Percentiles rank a stretch among this genome's conserved stretches.
Evolutionary conservation across 2,797 vertebrate genomes (phyloP).

Genomic region (Poecilia gillii): DNA sequence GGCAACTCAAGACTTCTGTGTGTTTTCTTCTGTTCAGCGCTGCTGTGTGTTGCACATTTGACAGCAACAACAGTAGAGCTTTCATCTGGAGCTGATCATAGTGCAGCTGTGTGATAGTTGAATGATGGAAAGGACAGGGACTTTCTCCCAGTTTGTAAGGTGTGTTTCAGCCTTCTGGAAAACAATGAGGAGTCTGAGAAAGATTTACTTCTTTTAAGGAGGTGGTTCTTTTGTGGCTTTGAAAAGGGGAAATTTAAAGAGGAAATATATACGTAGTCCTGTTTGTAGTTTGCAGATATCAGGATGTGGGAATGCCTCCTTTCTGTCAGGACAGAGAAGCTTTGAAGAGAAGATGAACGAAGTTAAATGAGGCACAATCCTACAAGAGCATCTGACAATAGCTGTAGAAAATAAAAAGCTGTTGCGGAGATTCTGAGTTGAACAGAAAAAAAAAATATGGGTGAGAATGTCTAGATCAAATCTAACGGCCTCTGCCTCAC

Average conservation of each 20-base stretch:
- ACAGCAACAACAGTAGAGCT: conserved; percentile 59
- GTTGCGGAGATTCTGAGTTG: neutral
- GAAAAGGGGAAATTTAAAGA: neutral
- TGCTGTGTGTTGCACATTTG: conserved; percentile 48
- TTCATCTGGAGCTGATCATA: conserved; percentile 66
- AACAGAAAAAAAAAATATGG: neutral
- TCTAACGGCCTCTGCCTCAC: neutral
- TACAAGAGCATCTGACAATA: neutral
- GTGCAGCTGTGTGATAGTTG: conserved; percentile 39
- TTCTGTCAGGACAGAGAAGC: neutral
- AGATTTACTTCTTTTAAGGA: conserved; percentile 6
- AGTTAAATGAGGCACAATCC: neutral
- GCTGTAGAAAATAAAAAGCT: neutral
- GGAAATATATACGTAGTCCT: neutral
- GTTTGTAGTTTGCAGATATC: neutral
- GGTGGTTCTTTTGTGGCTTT: neutral
- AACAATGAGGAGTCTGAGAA: conserved; percentile 24
- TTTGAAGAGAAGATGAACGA: neutral
- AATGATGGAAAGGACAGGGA: conserved; percentile 35
- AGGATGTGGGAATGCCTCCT: neutral
- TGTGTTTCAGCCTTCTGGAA: conserved; percentile 36
- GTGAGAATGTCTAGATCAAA: neutral
- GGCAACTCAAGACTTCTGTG: conserved; percentile 37
- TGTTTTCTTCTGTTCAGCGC: conserved; percentile 39
- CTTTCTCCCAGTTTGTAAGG: conserved; percentile 42